These are phyloP conservation scores for Cydia amplana DNA, from an alignment of 1,140 invertebrate genomes.

Conservation along the genomic window DNA sequence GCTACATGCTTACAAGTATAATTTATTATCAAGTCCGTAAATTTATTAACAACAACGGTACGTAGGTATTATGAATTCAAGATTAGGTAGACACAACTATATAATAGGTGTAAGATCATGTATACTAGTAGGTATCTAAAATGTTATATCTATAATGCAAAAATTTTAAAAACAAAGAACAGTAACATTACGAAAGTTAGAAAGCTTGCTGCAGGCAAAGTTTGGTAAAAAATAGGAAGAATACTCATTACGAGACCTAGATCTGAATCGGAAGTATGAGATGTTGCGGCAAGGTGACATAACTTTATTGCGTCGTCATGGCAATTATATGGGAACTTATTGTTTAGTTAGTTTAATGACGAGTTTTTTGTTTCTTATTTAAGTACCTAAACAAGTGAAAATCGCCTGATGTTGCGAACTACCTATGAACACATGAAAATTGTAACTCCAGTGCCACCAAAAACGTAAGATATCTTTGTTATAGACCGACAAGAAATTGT, in stretches of 20 bases:
- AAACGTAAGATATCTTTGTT: background rate
- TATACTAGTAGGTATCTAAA: background rate
- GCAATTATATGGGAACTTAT: constrained; percentile 6
- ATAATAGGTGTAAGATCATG: background rate
- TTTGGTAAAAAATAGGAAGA: constrained; percentile 21
- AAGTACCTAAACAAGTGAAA: too few relatives aligned
- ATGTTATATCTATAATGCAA: background rate
- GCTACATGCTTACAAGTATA: too few relatives aligned
- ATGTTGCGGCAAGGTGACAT: background rate
- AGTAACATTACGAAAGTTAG: constrained; percentile 8
- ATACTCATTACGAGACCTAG: constrained; percentile 13
- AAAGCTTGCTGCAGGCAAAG: background rate
- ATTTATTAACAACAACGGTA: too few relatives aligned
- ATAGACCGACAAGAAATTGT: too few relatives aligned
- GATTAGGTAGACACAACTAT: too few relatives aligned
- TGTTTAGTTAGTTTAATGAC: background rate
- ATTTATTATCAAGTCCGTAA: too few relatives aligned
- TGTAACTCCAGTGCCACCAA: background rate
- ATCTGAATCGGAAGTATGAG: constrained; percentile 10
- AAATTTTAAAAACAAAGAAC: background rate
- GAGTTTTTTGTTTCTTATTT: background rate
- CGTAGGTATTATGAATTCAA: too few relatives aligned
- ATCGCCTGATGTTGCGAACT: background rate
- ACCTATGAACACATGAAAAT: too few relatives aligned
- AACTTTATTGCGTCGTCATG: background rate